Conservation (phyloP, 2,113 vertebrate species). For the Xenus cinereus region DNA sequence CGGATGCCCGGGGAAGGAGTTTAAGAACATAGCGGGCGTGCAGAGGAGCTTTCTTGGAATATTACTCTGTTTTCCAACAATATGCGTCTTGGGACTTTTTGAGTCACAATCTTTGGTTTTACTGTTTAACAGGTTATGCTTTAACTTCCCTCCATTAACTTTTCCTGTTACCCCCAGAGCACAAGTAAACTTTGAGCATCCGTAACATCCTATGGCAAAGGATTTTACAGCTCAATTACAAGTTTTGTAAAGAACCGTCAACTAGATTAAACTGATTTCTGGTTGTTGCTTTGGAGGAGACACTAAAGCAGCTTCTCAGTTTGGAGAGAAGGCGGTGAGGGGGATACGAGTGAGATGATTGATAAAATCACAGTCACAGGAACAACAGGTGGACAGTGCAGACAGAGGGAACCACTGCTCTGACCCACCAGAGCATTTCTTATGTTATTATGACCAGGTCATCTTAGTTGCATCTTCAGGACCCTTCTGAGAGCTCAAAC, state of each 20-base stretch:
- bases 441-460: background rate
- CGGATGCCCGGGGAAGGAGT: background rate
- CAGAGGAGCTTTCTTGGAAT: background rate
- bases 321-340: background rate
- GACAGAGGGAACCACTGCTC: background rate
- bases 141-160: constrained; percentile 49
- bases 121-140: constrained; percentile 23
- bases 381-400: background rate
- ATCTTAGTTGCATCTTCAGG: background rate
- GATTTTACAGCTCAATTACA: constrained; percentile 44
- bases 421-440: background rate
- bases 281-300: background rate
- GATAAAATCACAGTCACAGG: background rate
- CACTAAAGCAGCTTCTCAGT: background rate
- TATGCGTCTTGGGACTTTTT: background rate
- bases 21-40: background rate
- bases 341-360: background rate
- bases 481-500: background rate
- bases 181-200: constrained; percentile 18
- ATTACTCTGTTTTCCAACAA: background rate
- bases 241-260: constrained; percentile 25
- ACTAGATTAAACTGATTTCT: background rate
- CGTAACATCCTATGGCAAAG: background rate
- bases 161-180: background rate
- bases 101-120: constrained; percentile 5